Evolutionary conservation across 2,797 vertebrate species (phyloP).

Genomic region (Petrocephalus schoutedeni): DNA sequence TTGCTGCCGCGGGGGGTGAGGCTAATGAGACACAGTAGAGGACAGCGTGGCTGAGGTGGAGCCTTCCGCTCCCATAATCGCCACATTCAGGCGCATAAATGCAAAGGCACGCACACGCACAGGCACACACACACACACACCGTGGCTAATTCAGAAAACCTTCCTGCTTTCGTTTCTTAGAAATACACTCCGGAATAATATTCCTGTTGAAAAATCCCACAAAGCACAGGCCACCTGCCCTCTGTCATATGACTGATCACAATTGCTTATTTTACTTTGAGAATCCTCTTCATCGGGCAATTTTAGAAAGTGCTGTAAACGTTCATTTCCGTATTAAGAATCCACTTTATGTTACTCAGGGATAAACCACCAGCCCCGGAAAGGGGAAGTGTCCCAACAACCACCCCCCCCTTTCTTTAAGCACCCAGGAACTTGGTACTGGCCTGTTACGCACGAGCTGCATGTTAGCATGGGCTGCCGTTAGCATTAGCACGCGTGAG

Average conservation of each 20-base stretch:
- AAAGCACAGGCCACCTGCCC: neutral
- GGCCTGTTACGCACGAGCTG: neutral
- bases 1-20: neutral
- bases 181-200: neutral
- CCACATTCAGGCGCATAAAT: neutral
- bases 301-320: neutral
- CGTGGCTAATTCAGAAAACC: neutral
- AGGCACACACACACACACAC: neutral
- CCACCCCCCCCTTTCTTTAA: slow-evolving; percentile 17
- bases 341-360: neutral
- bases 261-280: neutral
- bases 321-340: neutral
- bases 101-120: neutral
- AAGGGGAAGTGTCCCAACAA: neutral
- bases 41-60: neutral
- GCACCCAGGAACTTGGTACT: neutral
- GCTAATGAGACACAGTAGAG: neutral
- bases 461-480: slow-evolving; percentile 5
- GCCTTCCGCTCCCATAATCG: neutral
- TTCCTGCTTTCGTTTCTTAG: neutral
- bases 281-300: neutral
- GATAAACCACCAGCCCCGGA: neutral
- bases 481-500: slow-evolving; percentile 21
- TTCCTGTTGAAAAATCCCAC: neutral
- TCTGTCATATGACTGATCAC: neutral